Conservation (phyloP, 2,113 vertebrate species). For the human (Homo sapiens) region GRCh38 chr4:118124001-118124500, state of each 20-base stretch:
- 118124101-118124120: not conserved
- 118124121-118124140: not conserved
- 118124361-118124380: not conserved
- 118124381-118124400: conserved; percentile 18
- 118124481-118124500: not conserved
- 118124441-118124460: not conserved
- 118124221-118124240: not conserved
- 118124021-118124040: not conserved
- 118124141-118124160: not conserved
- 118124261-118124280: not conserved
- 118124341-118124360: not conserved
- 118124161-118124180: not conserved
- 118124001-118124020: not conserved
- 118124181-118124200: not conserved
- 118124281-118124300: not conserved
- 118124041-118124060: not conserved
- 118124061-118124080: not conserved
- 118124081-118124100: not conserved
- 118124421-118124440: not conserved
- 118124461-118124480: not conserved
- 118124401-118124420: not conserved
- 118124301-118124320: not conserved
- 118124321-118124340: not conserved
- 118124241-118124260: not conserved
- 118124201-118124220: not conserved